These are phyloP conservation scores for Porites rus DNA, from an alignment of 92 coral and sea anemone species.

Conservation along the genomic window DNA sequence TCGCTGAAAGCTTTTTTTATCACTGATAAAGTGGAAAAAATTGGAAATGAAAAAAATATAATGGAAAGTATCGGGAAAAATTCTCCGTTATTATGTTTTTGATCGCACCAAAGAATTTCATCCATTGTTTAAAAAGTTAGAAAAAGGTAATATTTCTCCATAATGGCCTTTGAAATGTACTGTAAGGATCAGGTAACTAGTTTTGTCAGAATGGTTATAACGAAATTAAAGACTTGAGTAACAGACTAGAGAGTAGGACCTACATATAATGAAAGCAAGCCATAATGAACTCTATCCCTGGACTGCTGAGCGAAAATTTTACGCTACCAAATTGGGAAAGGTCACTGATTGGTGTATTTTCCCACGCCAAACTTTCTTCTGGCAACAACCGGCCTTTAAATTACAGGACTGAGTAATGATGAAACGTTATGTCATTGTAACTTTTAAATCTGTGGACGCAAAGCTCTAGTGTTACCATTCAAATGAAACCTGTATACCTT, in stretches of 20 bases:
- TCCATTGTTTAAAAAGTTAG: too few relatives aligned
- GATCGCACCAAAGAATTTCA: too few relatives aligned
- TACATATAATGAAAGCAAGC: not conserved
- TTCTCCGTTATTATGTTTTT: too few relatives aligned
- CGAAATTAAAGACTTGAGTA: not conserved
- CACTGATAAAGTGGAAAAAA: not conserved
- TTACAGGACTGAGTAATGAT: too few relatives aligned
- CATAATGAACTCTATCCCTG: too few relatives aligned
- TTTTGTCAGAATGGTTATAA: not conserved
- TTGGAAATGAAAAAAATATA: not conserved
- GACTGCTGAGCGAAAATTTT: not conserved
- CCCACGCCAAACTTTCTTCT: constrained; percentile 35
- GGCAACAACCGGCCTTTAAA: not conserved
- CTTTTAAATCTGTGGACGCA: too few relatives aligned
- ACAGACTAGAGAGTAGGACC: not conserved
- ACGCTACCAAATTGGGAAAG: constrained; percentile 5
- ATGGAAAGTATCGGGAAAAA: not conserved
- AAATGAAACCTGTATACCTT: too few relatives aligned
- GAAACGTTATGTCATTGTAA: too few relatives aligned
- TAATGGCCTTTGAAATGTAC: too few relatives aligned
- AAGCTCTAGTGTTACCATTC: too few relatives aligned
- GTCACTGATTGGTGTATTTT: constrained; percentile 9
- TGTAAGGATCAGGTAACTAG: too few relatives aligned
- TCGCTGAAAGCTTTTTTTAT: not conserved
- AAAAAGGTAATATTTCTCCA: too few relatives aligned